A percentile compares a stretch with the other conserved stretches of the same genome.
These are phyloP conservation scores for Sisyra nigra DNA, from an alignment of 2,888 invertebrate species.

Conservation along the genomic window DNA sequence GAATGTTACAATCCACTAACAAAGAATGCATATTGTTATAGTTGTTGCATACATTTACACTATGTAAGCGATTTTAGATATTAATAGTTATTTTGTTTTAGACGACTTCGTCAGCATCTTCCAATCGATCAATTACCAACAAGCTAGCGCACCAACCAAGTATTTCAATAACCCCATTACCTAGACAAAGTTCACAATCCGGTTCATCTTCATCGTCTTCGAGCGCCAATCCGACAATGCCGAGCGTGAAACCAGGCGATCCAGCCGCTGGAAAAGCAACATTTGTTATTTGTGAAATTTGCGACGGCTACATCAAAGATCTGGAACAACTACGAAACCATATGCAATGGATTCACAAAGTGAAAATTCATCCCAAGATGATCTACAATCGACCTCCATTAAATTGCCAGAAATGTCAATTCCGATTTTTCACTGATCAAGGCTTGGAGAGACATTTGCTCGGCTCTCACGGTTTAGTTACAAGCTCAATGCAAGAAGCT, in stretches of 20 bases:
- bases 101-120: conserved; percentile 4
- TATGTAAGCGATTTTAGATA: too few relatives aligned
- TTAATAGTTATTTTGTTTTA: neutral
- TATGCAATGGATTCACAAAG: conserved; percentile 97
- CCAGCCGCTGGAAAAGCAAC: conserved; percentile 51
- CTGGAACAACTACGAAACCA: conserved; percentile 86
- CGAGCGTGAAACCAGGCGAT: conserved; percentile 29
- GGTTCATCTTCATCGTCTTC: conserved; percentile 25
- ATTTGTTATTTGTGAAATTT: conserved; percentile 92
- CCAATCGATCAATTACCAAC: conserved; percentile 9
- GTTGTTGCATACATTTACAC: too few relatives aligned
- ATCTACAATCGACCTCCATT: conserved; percentile 86
- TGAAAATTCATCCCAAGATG: conserved; percentile 92
- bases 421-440: conserved; percentile 93
- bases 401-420: conserved; percentile 92
- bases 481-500: conserved; percentile 90
- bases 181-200: conserved; percentile 42
- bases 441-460: conserved; percentile 89
- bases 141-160: conserved; percentile 55
- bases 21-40: too few relatives aligned
- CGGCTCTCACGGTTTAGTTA: conserved; percentile 87
- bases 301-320: conserved; percentile 93
- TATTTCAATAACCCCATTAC: conserved; percentile 80
- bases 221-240: conserved; percentile 22
- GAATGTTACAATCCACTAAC: too few relatives aligned